Conservation (phyloP, 2,113 vertebrate genomes). For the Tenrec ecaudatus region DNA sequence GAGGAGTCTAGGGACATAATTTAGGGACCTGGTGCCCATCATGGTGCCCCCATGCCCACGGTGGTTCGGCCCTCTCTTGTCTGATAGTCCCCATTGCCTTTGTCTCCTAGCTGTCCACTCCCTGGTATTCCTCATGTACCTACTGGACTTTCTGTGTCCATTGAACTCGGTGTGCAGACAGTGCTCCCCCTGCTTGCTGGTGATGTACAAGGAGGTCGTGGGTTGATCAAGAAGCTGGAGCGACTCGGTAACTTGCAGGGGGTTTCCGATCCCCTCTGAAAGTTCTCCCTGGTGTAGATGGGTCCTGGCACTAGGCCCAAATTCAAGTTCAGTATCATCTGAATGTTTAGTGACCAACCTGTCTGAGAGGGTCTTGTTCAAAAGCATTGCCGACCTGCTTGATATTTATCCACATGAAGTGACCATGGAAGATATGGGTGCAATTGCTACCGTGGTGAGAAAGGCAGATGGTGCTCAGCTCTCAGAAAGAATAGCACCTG, state of each 20-base stretch:
- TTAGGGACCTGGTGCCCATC: not conserved
- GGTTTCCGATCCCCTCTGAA: conserved; percentile 79
- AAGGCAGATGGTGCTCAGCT: too few species aligned
- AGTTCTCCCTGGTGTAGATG: conserved; percentile 90
- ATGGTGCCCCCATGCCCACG: not conserved
- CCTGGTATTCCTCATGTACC: conserved; percentile 85
- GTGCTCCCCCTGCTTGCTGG: conserved; percentile 84
- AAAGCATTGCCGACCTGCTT: too few species aligned
- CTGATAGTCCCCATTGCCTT: not conserved
- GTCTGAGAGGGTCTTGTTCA: conserved; percentile 86
- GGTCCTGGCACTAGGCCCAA: conserved; percentile 91
- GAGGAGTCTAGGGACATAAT: not conserved
- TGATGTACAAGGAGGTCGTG: conserved; percentile 81
- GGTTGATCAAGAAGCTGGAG: conserved; percentile 87
- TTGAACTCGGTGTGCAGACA: conserved; percentile 86
- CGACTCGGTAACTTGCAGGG: conserved; percentile 87
- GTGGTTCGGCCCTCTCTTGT: not conserved
- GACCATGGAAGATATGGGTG: too few species aligned
- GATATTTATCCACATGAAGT: too few species aligned
- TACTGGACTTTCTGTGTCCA: conserved; percentile 87
- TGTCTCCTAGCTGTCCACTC: conserved; percentile 71
- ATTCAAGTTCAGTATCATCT: conserved; percentile 89
- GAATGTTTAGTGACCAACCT: conserved; percentile 89
- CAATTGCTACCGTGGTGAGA: too few species aligned
- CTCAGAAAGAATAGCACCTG: too few species aligned